Conservation (phyloP, 2,797 vertebrate genomes). For the Pachyuromys duprasi region DNA sequence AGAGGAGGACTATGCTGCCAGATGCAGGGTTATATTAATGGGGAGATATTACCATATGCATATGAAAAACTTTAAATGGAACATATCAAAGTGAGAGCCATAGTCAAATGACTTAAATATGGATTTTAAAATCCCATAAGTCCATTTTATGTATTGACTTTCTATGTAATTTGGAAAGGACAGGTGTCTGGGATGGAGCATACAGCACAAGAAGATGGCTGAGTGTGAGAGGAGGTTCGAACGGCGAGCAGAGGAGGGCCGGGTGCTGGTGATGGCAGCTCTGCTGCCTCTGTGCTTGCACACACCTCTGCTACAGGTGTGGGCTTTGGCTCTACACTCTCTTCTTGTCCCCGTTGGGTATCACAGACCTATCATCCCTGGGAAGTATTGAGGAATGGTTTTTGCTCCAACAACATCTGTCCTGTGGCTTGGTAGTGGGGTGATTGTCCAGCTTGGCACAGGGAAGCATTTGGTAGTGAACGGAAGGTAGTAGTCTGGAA, state of each 20-base stretch:
- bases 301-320: neutral
- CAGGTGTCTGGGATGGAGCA: neutral
- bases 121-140: neutral
- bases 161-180: neutral
- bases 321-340: neutral
- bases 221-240: too few species aligned
- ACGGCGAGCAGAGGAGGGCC: neutral
- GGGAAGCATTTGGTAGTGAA: neutral
- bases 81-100: neutral
- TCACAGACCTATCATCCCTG: neutral
- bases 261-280: fast-evolving
- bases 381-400: neutral
- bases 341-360: neutral
- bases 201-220: neutral
- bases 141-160: neutral
- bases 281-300: neutral
- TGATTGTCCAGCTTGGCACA: neutral
- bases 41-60: conserved; percentile 31
- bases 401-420: neutral
- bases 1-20: neutral
- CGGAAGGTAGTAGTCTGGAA: neutral
- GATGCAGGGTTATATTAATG: neutral
- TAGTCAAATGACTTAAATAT: neutral
- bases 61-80: conserved; percentile 4
- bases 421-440: neutral